These are phyloP conservation scores for Hermetia illucens DNA, from an alignment of 1,140 invertebrate species.

Conservation along the genomic window DNA sequence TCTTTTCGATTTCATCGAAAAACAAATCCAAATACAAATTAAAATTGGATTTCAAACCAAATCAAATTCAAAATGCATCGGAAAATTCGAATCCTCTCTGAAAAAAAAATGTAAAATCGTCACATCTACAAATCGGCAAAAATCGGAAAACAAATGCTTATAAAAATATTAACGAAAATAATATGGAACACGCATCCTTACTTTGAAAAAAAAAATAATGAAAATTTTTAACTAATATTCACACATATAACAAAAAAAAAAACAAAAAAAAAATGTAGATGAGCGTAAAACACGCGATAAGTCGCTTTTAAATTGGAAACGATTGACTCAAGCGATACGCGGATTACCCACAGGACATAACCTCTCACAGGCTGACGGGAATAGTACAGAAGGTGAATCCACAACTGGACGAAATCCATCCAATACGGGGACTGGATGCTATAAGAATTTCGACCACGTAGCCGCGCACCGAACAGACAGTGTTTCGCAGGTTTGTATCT, in stretches of 20 bases:
- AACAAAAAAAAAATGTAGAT: conserved; percentile 17
- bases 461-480: conserved; percentile 45
- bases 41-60: not conserved
- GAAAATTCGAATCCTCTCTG: not conserved
- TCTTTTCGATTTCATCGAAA: not conserved
- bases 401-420: conserved; percentile 48
- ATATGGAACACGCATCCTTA: no score
- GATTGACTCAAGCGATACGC: conserved; percentile 33
- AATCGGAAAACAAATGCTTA: not conserved
- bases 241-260: conserved; percentile 5
- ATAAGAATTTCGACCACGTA: conserved; percentile 68
- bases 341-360: conserved; percentile 63
- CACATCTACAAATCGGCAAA: conserved; percentile 1
- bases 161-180: no score
- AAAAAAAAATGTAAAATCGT: not conserved
- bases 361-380: conserved; percentile 74
- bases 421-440: conserved; percentile 65
- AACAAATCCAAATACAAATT: not conserved
- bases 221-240: no score
- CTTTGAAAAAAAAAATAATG: no score
- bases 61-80: not conserved
- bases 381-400: conserved; percentile 69
- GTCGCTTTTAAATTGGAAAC: conserved; percentile 31
- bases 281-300: conserved; percentile 29
- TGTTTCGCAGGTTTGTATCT: conserved; percentile 38